Base-by-base conservation (phyloP, 1,140 invertebrate genomes). In the Brachionus calyciflorus region DNA sequence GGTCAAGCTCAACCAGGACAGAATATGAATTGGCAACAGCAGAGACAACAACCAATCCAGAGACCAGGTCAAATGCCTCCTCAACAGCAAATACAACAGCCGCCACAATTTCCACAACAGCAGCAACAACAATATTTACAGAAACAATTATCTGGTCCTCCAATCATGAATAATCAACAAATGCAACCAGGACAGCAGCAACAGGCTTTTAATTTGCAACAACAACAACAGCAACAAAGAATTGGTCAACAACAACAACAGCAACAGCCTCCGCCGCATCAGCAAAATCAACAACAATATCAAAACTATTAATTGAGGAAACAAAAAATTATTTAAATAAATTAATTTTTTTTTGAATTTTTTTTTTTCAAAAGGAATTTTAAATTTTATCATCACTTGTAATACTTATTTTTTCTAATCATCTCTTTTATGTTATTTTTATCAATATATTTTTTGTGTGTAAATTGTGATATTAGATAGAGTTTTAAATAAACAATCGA, bases 141-240 rank as follows among this genome's bases (percentile, higher is more conserved):
- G 44, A 65, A 65, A 21, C 60, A 65, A 37, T 41, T 41, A 12
- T 24, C 60, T 24, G 33, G 19, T 26, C 24, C 24, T 24, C 37
- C 57, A n/a, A 63, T 63, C n/a, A n/a, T n/a, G 14, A 63, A 26
- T 41, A 33, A 17, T 37, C 60, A 41, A 19, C 9, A 33, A 9
- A 28, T 28, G 14, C 55, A 33, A 24, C 37, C 28, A 19, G 28
- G 40, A 17, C 57, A 60, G 55, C 60, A 41, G 17, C 60, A 55
- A 28, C 51, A 55, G 26, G 3, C 41, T 19, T 41, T 41, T 19
- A 21, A 65, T 21, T 21, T 41, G 37, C 60, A 65, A 33, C 60
- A 65, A 14, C 60, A 65, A 65, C 60, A 63, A 40, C 57, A 63
- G 30, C 57, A n/a, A n/a, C n/a, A n/a, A n/a, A n/a, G 40, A 26